Evolutionary conservation across 2,113 vertebrate genomes (phyloP), one percentile per base, ranked within the genome.

Genomic region (Amblyopsis rosae): DNA sequence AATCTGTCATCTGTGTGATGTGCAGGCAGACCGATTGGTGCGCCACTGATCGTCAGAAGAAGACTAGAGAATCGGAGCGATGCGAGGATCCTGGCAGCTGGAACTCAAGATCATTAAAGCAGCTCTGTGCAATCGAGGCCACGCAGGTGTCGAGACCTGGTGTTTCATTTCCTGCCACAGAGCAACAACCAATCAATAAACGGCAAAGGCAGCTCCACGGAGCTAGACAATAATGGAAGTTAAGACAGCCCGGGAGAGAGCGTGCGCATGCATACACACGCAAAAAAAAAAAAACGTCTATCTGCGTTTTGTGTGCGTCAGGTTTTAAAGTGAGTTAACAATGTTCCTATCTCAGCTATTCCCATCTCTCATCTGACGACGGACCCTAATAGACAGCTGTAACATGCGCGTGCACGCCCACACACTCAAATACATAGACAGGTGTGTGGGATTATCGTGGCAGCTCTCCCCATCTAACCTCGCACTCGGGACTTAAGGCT

Each of bases 391-490:
- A 80, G 83, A 83, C 85, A 90, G 85, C 86, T 85, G 88, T 73
- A 64, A 84, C 82, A 72, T 81, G 75, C 81, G 76, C 78, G 74
- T 77, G 65, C 81, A 75, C 67, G 69, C 1, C 61, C 26, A 73
- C 67, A 70, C 32, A 59, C 64, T 57, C 53, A 64, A 32, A 58
- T 26, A 26, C 59, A 9, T 65, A 77, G 85, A 89, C 88, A 89
- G 82, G 82, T 89, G 84, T 82, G 84, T 82, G 69, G 85, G 84
- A 86, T 82, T 88, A 87, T 87, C 82, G 79, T 82, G 86, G 82
- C 86, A 78, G 78, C 79, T 75, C 79, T 81, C 80, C 82, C 83
- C 86, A 85, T 82, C 87, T 79, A 72, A 75, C 85, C 84, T 54
- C 76, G 6, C 53, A n/a, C 53, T 3, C 12, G n/a, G 53, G 35